Evolutionary conservation across 2,113 vertebrate species (phyloP).

Genomic region (Pangasianodon hypophthalmus): DNA sequence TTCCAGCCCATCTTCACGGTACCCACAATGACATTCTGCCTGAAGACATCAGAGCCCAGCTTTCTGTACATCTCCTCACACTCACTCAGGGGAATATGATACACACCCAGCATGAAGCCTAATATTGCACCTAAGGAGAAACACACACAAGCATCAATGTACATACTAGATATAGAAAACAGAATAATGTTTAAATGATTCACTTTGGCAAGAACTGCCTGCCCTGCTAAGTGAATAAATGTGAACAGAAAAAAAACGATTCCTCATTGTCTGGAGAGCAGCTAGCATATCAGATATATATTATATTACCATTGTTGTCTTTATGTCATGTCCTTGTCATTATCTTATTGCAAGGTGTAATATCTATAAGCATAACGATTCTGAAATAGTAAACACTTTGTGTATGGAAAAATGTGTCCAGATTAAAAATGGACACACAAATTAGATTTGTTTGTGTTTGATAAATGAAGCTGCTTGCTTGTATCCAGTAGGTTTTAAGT

Average conservation of each 20-base stretch:
- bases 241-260: not conserved
- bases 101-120: slow-evolving; percentile 93
- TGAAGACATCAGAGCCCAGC: slow-evolving; percentile 92
- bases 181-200: not conserved
- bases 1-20: slow-evolving; percentile 98
- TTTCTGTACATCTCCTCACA: slow-evolving; percentile 92
- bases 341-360: not conserved
- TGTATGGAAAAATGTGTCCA: not conserved
- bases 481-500: slow-evolving; percentile 24
- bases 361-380: no score
- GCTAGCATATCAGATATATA: not conserved
- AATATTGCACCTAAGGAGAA: slow-evolving; percentile 85
- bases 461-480: not conserved
- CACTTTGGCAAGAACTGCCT: not conserved
- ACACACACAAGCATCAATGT: not conserved
- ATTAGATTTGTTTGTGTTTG: not conserved
- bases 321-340: not conserved
- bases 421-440: not conserved
- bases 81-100: slow-evolving; percentile 87
- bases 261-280: not conserved
- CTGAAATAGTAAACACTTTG: not conserved
- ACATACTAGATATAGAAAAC: not conserved
- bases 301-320: not conserved
- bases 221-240: not conserved
- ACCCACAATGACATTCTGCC: slow-evolving; percentile 94